Evolutionary conservation across 2,888 invertebrate genomes (phyloP).

Genomic region (Saturnia pavonia): DNA sequence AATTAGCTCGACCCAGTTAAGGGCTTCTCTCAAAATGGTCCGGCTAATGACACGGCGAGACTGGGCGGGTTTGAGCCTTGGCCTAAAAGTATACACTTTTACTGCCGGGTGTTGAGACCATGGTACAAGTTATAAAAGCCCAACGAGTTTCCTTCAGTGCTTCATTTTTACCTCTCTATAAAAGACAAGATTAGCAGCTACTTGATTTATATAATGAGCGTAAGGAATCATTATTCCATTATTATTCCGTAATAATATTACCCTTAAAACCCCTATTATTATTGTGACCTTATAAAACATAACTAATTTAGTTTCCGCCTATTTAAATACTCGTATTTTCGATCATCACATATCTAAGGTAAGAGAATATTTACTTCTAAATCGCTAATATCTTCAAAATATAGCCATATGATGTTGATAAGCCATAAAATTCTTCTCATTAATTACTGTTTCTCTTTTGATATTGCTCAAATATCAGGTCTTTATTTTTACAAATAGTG

Average conservation of each 20-base stretch:
- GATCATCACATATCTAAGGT: background rate
- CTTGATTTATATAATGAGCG: background rate
- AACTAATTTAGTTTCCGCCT: too few species aligned
- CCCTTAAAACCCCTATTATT: too few species aligned
- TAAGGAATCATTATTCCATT: background rate
- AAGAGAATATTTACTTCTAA: background rate
- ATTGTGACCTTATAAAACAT: too few species aligned
- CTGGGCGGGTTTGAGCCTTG: conserved; percentile 58
- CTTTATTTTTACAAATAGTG: conserved; percentile 2
- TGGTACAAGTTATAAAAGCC: conserved; percentile 26
- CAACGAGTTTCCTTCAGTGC: background rate
- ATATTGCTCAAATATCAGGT: conserved; percentile 14
- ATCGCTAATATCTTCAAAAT: conserved; percentile 3
- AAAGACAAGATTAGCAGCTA: background rate
- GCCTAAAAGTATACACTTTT: conserved; percentile 41
- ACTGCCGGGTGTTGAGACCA: conserved; percentile 28
- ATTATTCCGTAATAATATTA: too few species aligned
- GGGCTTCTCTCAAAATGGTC: conserved; percentile 41
- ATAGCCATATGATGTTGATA: background rate
- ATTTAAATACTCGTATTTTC: too few species aligned
- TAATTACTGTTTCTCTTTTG: conserved; percentile 7
- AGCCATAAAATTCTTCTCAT: background rate
- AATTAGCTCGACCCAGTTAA: conserved; percentile 48
- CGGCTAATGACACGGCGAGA: conserved; percentile 48
- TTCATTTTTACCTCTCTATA: background rate